Base-by-base conservation (phyloP, 2,888 invertebrate genomes). In the Lottia scabra region DNA sequence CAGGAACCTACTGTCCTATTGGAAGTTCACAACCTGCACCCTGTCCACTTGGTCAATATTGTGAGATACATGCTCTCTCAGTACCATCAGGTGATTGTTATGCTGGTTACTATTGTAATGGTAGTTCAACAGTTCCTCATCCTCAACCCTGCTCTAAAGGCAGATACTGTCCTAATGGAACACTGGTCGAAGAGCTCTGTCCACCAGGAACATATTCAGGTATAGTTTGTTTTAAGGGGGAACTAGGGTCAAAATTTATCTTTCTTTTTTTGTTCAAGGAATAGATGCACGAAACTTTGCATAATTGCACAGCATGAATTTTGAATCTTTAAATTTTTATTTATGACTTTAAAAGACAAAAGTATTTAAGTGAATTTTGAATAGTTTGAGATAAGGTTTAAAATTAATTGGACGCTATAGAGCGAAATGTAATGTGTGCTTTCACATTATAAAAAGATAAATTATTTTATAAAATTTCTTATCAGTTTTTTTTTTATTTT, bases 1-100 rank as follows among this genome's bases (percentile, higher is more conserved):
- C 79, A 87, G 88, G 88, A 26, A 82, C 77, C 12, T 88, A 83
- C 75, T 88, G 88, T 71, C 88, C 88, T 15, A 44, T 69, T 8
- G 88, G 88, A 8, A 81, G 84, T n/a, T 67, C 75, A 12, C 77
- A 76, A 26, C 81, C 82, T 6, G 65, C 81, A 26, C 78, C 84
- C 0, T 87, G 87, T 74, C 82, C 84, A 16, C 78, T 80, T 12
- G 87, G 87, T 44, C 78, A 84, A 74, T 87, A 83, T 75, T 84
- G 84, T 77, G 82, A 77, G 8, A 66, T 65, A 12, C 78, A 78
- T 38, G 81, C 76, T 45, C 78, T 84, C 19, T 73, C 79, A 15
- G 30, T 70, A 3, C 85, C 86, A 6, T 82, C 82, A 56, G 87
- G 86, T 3, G 80, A 84, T 73, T 87, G 86, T 73, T 71, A 74